Evolutionary conservation across 2,113 vertebrate genomes (phyloP), one percentile per base, ranked within the genome.

Genomic region (Leucosticte australis): DNA sequence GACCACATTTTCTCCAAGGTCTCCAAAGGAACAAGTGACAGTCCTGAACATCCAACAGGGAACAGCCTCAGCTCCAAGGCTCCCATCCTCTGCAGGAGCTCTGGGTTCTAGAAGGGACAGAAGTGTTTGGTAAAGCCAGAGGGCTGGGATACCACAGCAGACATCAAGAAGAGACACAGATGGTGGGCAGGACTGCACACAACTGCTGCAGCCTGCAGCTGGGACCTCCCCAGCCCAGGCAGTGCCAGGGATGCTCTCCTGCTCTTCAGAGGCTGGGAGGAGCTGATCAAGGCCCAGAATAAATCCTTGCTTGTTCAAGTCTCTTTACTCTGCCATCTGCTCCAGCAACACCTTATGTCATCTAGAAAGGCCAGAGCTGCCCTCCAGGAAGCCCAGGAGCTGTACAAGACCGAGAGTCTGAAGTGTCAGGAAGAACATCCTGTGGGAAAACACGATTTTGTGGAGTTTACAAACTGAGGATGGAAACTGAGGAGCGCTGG

Each of bases 301-400:
- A 92, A 55, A 94, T 42, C 41, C 35, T 83, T 44, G 15, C 21
- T 93, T 20, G 10, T 28, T 90, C 65, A 71, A 83, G 59, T 23
- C 39, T 83, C 75, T 97, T 83, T 82, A 28, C 15, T 70, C 69
- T 92, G 75, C 84, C 87, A 78, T 88, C 82, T 95, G 92, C 56
- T 92, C 76, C 75, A 78, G 42, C 55, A 86, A 30, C 63, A 50
- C 85, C 68, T 90, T 65, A 65, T 35, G 22, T 83, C 3, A 0
- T 37, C 82, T 56, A 44, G 83, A 87, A 96, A 95, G 88, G 80
- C 69, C 79, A 86, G 44, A 95, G 64, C 31, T 94, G 79, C 85
- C 94, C 73, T 96, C 79, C 76, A 96, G 92, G 79, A 95, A 94
- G 75, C 85, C 85, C 83, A 83, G 88, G 33, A 86, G 90, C 8